A percentile compares a stretch with the other conserved stretches of the same genome.
Conservation (phyloP, 2,113 vertebrate species). For the Callionymus lyra region DNA sequence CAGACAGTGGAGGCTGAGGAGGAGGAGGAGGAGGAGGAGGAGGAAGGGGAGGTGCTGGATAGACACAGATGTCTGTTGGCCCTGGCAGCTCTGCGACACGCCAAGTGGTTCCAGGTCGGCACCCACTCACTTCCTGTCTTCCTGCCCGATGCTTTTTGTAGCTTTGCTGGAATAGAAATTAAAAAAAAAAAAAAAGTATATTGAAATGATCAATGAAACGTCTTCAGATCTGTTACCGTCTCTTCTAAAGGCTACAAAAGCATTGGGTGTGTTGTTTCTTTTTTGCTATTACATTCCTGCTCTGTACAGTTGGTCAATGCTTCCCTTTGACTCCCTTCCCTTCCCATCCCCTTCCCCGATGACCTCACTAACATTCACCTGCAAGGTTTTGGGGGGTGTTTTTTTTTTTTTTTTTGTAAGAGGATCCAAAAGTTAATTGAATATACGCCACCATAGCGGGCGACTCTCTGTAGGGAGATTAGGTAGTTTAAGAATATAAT, state of each 20-base stretch:
- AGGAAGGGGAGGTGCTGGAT: conserved; percentile 96
- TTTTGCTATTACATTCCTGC: conserved; percentile 67
- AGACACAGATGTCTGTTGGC: conserved; percentile 99
- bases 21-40: conserved; percentile 90
- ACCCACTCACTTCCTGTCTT: conserved; percentile 75
- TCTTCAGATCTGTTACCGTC: not conserved
- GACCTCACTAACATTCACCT: conserved; percentile 23
- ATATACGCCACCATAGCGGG: too few relatives aligned
- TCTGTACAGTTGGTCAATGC: conserved; percentile 48
- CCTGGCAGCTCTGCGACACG: conserved; percentile 99
- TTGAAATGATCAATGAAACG: not conserved
- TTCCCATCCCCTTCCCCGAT: conserved; percentile 33
- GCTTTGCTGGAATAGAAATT: conserved; percentile 23
- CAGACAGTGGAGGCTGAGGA: conserved; percentile 92
- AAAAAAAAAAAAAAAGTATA: too few relatives aligned
- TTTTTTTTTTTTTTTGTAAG: too few relatives aligned
- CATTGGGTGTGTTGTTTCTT: conserved; percentile 63
- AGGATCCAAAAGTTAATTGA: too few relatives aligned
- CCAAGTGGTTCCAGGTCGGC: conserved; percentile 99
- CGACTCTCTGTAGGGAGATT: too few relatives aligned
- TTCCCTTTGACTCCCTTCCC: conserved; percentile 44
- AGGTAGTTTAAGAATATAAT: too few relatives aligned
- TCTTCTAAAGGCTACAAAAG: conserved; percentile 79
- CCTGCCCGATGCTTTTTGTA: conserved; percentile 75
- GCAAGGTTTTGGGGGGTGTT: too few relatives aligned